These are phyloP conservation scores for Halcyon malimbica DNA, from an alignment of 2,113 vertebrate species.

Conservation along the genomic window DNA sequence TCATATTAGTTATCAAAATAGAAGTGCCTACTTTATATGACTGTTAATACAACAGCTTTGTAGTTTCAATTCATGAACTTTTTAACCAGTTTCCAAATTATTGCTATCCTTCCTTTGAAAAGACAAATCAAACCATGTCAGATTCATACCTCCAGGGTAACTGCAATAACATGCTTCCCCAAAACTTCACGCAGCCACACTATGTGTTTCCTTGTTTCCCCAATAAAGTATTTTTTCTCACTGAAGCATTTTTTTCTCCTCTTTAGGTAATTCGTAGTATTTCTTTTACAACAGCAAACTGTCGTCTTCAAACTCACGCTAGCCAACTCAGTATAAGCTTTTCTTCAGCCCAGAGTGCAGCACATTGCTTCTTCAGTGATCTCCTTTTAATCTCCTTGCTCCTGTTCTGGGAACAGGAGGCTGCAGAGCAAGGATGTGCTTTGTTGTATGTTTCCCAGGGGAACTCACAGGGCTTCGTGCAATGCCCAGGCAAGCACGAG, in stretches of 20 bases:
- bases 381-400: neutral
- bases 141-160: neutral
- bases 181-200: neutral
- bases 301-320: neutral
- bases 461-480: neutral
- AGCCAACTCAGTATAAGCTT: neutral
- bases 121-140: neutral
- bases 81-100: neutral
- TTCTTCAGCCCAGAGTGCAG: neutral
- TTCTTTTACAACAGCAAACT: neutral
- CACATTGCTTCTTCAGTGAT: accelerated
- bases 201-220: neutral
- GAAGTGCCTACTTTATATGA: neutral
- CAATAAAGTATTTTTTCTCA: neutral
- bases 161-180: neutral
- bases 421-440: neutral
- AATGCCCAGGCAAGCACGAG: neutral
- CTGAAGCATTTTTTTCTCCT: neutral
- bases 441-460: neutral
- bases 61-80: neutral
- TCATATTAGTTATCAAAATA: neutral
- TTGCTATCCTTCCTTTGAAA: neutral
- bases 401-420: neutral
- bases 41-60: neutral
- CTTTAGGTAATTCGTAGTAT: neutral